Evolutionary conservation across 2,888 invertebrate species (phyloP).

Genomic region (Quadroppia sp.): DNA sequence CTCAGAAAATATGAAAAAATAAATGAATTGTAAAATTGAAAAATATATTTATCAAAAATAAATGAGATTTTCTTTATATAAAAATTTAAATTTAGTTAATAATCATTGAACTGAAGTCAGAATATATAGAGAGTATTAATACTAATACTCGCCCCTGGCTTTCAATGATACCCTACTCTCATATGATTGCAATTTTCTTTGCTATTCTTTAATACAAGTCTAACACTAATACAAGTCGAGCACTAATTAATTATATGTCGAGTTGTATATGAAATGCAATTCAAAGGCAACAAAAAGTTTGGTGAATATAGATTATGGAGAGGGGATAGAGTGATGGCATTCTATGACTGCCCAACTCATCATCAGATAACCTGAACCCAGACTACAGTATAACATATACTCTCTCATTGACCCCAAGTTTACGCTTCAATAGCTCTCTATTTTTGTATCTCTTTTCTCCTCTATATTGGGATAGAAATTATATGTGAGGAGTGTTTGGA

Average conservation of each 20-base stretch:
- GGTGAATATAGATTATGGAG: conserved; percentile 19
- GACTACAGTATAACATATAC: not conserved
- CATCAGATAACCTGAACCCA: not conserved
- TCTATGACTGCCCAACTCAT: not conserved
- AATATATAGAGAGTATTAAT: too few species aligned
- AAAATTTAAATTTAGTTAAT: too few species aligned
- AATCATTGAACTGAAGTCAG: too few species aligned
- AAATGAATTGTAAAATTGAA: conserved; percentile 1
- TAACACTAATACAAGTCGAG: not conserved
- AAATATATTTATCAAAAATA: not conserved
- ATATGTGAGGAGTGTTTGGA: conserved; percentile 1
- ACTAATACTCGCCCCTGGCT: too few species aligned
- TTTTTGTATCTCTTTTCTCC: not conserved
- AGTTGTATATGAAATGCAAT: conserved; percentile 10
- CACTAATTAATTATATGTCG: conserved; percentile 16
- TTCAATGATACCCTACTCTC: not conserved
- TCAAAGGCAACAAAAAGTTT: not conserved
- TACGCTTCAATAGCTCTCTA: not conserved
- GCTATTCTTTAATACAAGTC: not conserved
- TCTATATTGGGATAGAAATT: too few species aligned
- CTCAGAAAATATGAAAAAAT: not conserved
- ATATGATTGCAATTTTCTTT: not conserved
- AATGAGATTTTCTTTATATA: not conserved
- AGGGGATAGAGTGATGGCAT: not conserved
- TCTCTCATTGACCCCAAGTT: conserved; percentile 8